Evolutionary conservation across 2,888 invertebrate species (phyloP).

Genomic region (Ophioninae sp.): DNA sequence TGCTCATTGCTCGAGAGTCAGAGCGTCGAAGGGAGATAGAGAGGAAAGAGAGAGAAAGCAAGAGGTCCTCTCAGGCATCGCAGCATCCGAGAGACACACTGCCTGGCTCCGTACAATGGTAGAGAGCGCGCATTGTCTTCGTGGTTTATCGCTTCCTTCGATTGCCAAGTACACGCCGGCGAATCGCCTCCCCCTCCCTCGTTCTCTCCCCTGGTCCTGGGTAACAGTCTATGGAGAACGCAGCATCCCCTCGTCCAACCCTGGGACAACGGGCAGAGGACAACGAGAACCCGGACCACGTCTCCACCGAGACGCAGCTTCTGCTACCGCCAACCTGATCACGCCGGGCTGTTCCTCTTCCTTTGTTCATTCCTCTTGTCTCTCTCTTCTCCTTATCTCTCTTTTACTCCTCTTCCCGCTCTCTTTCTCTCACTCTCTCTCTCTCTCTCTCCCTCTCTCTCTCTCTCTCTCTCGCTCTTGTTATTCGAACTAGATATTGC

Average conservation of each 20-base stretch:
- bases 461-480: background rate
- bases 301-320: slow-evolving; percentile 43
- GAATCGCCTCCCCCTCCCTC: slow-evolving; percentile 55
- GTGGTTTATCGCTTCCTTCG: slow-evolving; percentile 79
- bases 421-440: slow-evolving; percentile 6
- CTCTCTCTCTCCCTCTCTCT: background rate
- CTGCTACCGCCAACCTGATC: slow-evolving; percentile 41
- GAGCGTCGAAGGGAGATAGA: background rate
- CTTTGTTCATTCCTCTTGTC: slow-evolving; percentile 25
- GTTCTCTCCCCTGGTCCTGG: slow-evolving; percentile 6
- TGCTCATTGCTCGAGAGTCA: slow-evolving; percentile 46
- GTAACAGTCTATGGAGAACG: slow-evolving; percentile 16
- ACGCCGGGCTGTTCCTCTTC: slow-evolving; percentile 30
- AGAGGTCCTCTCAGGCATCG: slow-evolving; percentile 45
- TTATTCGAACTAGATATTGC: background rate
- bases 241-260: slow-evolving; percentile 39
- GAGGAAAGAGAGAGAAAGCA: background rate
- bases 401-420: background rate
- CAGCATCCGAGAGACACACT: slow-evolving; percentile 57
- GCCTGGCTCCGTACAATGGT: slow-evolving; percentile 60
- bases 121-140: slow-evolving; percentile 74
- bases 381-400: slow-evolving; percentile 9
- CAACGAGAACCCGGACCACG: slow-evolving; percentile 44
- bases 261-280: background rate
- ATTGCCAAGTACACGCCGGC: slow-evolving; percentile 78